Evolutionary conservation across 2,888 invertebrate genomes (phyloP).

Genomic region (Bursaphelenchus okinawaensis): DNA sequence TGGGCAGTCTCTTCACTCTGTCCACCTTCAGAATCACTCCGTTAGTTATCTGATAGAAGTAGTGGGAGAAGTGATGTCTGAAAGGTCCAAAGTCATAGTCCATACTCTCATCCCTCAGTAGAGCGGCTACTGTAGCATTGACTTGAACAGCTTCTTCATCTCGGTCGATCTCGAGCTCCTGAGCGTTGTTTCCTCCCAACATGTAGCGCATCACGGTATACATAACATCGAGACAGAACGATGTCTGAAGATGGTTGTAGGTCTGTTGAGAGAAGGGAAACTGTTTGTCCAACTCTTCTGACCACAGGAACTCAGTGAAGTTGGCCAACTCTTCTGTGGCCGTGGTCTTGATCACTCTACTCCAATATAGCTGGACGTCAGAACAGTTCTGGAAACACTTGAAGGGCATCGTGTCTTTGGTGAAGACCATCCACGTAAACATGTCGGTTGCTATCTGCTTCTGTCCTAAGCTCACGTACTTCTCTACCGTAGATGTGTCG

Average conservation of each 20-base stretch:
- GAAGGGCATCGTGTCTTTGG: constrained; percentile 51
- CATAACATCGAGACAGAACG: constrained; percentile 26
- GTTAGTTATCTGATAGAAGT: constrained; percentile 34
- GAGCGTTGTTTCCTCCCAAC: constrained; percentile 16
- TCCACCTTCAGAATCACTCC: constrained; percentile 44
- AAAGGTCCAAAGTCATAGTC: constrained; percentile 28
- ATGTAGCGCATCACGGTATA: constrained; percentile 21
- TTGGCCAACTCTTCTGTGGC: constrained; percentile 8
- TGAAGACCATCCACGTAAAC: constrained; percentile 34
- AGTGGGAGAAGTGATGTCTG: constrained; percentile 10
- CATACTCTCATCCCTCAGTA: constrained; percentile 10
- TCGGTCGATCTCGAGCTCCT: not conserved
- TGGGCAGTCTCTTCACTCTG: constrained; percentile 33
- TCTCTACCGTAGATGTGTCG: constrained; percentile 44
- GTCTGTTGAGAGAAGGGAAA: constrained; percentile 11
- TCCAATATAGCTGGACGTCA: constrained; percentile 41
- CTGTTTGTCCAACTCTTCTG: constrained; percentile 41
- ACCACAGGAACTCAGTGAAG: constrained; percentile 8
- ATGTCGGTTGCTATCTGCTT: constrained; percentile 18
- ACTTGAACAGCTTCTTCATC: not conserved
- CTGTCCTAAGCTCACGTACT: constrained; percentile 25
- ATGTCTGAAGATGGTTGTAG: constrained; percentile 14
- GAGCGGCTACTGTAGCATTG: constrained; percentile 12
- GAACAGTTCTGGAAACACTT: constrained; percentile 46
- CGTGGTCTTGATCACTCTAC: constrained; percentile 26